Base-by-base conservation (phyloP, 2,888 invertebrate genomes). In the Parascotia fuliginaria region DNA sequence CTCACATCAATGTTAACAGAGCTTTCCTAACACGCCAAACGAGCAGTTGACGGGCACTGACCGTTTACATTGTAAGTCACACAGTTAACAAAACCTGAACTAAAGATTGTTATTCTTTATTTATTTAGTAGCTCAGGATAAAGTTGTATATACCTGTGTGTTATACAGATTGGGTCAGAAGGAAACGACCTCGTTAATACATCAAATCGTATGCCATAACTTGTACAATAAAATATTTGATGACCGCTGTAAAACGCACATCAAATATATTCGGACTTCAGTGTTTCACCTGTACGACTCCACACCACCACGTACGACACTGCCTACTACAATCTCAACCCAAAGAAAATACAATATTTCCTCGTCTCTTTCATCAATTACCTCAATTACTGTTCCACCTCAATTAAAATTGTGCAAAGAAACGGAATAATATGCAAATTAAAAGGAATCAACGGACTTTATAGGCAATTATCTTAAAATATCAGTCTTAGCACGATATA, bases 391-490 rank as follows among this genome's bases (percentile, higher is more conserved):
- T 16, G 45, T 32, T 45, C 16, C 27, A 32, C 16, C 39, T 45
- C 38, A 39, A 27, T 45, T 33, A 39, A 4, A 38, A 38, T 43
- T 22, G 36, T 7, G 37, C 43, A 44, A 37, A 37, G 36, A 29
- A 14, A 22, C 14, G 24, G 19, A 44, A 14, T 31, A 37, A 37
- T 19, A 44, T 31, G 27, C 13, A 39, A 45, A 45, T 38, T 32
- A 32, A 38, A 38, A 45, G 44, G 32, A 43, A 13, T 19, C 15
- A 24, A 24, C 32, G 32, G 24, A 39, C 38, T 32, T 24, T n/a
- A 32, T 16, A 33, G 33, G 19, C 37, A 44, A 37, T 37, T 38
- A 45, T 31, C 12, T 33, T 45, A 32, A 39, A 39, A 32, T 38
- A 38, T 32, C 38, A 42, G 27, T 15, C 33, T n/a, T n/a, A n/a